Conservation (phyloP, 2,797 vertebrate genomes). For the Eptatretus atami region DNA sequence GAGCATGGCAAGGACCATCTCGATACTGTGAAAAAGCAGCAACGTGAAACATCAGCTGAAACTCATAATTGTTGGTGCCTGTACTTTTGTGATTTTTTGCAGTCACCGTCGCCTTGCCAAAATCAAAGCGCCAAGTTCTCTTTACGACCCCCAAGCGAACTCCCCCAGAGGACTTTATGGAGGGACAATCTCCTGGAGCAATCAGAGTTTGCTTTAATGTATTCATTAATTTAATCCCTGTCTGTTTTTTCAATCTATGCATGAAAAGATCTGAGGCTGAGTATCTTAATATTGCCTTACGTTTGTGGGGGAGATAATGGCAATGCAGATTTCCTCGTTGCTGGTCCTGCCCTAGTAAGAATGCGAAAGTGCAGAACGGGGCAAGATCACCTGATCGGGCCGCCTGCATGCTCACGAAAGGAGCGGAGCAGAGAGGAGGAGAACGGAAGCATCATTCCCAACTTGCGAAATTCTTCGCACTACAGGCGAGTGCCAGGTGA, state of each 20-base stretch:
- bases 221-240: slow-evolving; percentile 11
- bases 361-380: slow-evolving; percentile 83
- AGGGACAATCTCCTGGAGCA: slow-evolving; percentile 83
- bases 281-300: no score
- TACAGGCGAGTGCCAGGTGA: slow-evolving; percentile 25
- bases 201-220: slow-evolving; percentile 99
- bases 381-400: slow-evolving; percentile 92
- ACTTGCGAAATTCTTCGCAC: slow-evolving; percentile 77
- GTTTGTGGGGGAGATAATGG: no score
- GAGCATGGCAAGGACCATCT: no score
- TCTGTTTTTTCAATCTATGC: no score
- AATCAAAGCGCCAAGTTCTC: slow-evolving; percentile 86
- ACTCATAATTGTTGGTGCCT: background rate
- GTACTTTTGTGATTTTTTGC: slow-evolving; percentile 11
- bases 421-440: slow-evolving; percentile 95
- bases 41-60: background rate
- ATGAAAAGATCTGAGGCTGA: no score
- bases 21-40: background rate
- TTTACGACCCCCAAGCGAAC: slow-evolving; percentile 63
- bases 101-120: slow-evolving; percentile 94
- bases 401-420: slow-evolving; percentile 80
- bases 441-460: slow-evolving; percentile 93
- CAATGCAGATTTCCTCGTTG: background rate
- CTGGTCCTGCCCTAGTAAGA: slow-evolving; percentile 34
- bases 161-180: slow-evolving; percentile 97